Conservation (phyloP, 2,888 invertebrate species). For the Morinoia aosen region DNA sequence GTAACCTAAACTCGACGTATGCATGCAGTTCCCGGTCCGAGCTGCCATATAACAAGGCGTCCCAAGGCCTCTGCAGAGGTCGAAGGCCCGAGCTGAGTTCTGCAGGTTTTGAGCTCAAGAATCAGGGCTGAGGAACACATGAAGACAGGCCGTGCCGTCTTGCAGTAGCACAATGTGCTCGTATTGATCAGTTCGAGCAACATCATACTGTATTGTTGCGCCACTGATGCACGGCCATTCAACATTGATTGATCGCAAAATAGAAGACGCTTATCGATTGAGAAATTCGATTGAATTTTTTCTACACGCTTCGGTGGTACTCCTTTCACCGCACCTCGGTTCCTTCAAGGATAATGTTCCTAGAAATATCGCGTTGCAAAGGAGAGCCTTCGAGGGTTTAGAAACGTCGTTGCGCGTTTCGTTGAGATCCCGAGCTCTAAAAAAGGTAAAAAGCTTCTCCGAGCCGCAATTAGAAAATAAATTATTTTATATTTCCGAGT, state of each 20-base stretch:
- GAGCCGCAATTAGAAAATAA: neutral
- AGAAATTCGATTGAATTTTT: slow-evolving; percentile 53
- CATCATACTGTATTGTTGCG: slow-evolving; percentile 47
- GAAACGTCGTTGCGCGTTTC: neutral
- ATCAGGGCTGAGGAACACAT: neutral
- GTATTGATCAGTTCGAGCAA: slow-evolving; percentile 40
- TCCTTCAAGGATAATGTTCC: slow-evolving; percentile 28
- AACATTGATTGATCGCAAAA: slow-evolving; percentile 51
- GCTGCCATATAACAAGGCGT: neutral
- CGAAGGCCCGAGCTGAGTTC: neutral
- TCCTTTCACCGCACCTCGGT: slow-evolving; percentile 27
- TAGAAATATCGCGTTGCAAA: slow-evolving; percentile 21
- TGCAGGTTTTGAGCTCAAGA: neutral
- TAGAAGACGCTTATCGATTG: slow-evolving; percentile 50
- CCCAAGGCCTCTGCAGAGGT: neutral
- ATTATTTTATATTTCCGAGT: neutral
- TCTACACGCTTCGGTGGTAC: slow-evolving; percentile 42
- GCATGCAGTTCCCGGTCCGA: neutral
- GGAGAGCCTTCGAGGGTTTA: neutral
- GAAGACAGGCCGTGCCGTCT: slow-evolving; percentile 2
- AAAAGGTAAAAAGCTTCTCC: neutral
- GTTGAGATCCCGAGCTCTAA: neutral
- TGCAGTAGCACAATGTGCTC: slow-evolving; percentile 39
- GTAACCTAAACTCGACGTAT: too few relatives aligned
- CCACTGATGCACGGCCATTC: slow-evolving; percentile 43